Evolutionary conservation across 2,797 vertebrate species (phyloP), one percentile per base, ranked within the genome.

Genomic region (Clarias platycephalus): DNA sequence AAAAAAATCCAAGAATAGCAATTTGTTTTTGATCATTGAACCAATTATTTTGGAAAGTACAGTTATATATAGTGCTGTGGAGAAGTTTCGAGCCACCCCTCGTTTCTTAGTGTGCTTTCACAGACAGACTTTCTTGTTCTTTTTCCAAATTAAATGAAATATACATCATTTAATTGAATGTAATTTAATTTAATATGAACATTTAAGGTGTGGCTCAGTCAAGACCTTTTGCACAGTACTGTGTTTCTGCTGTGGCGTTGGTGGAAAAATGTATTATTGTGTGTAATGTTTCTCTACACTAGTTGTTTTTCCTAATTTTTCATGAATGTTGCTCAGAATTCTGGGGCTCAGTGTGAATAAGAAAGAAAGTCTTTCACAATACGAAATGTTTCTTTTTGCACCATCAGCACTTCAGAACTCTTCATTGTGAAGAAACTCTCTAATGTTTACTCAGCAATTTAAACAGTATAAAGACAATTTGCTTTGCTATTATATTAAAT

Each of bases 381-480:
- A 81, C 87, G 88, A 81, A 89, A 74, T 24, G 57, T 86, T 87
- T 84, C 66, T 22, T 92, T 91, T 83, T 91, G 92, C 93, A 85
- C 71, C 26, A 20, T 84, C 88, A 90, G 93, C 92, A 92, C 88
- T 94, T 94, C 88, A 83, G 80, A 83, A 83, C 84, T 80, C 57
- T 83, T 70, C 74, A 84, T 89, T 91, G 89, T 90, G 88, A 92
- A 91, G 89, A 87, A 83, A 84, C 89, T 87, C 44, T 18, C 67
- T 85, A 84, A 71, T 85, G 87, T 88, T 86, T 86, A 77, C 89
- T 90, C 86, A 87, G 88, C 86, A 87, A 82, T 89, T 89, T 84
- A 58, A 90, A 90, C 64, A 34, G 68, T 64, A 67, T 74, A 84
- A 86, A 89, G 79, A 86, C 79, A 76, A 84, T 86, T 84, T 86